A percentile compares a stretch with the other conserved stretches of the same genome.
These are phyloP conservation scores for Saturnia japonica DNA, from an alignment of 2,888 invertebrate species.

Conservation along the genomic window DNA sequence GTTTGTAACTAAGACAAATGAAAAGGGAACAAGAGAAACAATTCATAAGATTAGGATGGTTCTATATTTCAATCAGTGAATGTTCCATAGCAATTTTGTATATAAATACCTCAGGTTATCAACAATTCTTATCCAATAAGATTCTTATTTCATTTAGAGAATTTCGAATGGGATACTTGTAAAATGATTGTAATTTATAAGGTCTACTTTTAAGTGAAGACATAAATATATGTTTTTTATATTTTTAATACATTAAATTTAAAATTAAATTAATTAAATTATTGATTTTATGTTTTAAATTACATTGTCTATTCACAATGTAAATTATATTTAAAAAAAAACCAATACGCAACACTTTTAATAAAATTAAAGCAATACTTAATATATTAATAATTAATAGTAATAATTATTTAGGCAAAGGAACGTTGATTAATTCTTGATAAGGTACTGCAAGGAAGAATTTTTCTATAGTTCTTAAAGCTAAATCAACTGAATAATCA, in stretches of 20 bases:
- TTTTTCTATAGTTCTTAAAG: slow-evolving; percentile 62
- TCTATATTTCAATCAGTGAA: slow-evolving; percentile 18
- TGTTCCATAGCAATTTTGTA: background rate
- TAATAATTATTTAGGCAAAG: slow-evolving; percentile 52
- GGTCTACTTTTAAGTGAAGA: too few relatives aligned
- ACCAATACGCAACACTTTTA: background rate
- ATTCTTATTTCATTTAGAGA: too few relatives aligned
- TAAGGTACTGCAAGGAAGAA: slow-evolving; percentile 69
- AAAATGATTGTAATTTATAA: too few relatives aligned
- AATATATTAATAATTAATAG: background rate
- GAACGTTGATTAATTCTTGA: slow-evolving; percentile 64
- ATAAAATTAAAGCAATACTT: background rate
- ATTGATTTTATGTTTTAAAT: too few relatives aligned
- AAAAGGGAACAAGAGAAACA: slow-evolving; percentile 27
- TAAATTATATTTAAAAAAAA: background rate
- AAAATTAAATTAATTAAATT: background rate
- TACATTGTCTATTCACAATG: too few relatives aligned
- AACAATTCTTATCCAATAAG: background rate
- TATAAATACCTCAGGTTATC: background rate
- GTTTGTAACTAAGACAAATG: slow-evolving; percentile 62
- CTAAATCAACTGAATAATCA: slow-evolving; percentile 69
- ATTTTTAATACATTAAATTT: background rate
- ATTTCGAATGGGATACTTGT: too few relatives aligned
- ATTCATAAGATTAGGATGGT: slow-evolving; percentile 19
- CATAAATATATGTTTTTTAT: too few relatives aligned